Evolutionary conservation across 1,140 invertebrate species (phyloP).

Genomic region (Ceratina japonica): DNA sequence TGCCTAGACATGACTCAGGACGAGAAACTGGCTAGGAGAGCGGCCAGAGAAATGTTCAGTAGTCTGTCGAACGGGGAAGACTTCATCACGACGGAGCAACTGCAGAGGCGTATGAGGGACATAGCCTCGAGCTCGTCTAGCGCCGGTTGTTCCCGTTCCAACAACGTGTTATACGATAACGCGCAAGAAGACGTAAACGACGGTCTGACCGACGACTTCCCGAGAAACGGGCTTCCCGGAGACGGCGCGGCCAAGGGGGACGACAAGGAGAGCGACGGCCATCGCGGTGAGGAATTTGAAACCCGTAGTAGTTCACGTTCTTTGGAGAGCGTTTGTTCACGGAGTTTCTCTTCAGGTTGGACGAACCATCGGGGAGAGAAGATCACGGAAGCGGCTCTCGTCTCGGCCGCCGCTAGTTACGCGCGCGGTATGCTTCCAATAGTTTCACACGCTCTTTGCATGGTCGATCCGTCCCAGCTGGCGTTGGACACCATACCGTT

Average conservation of each 20-base stretch:
- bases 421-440: slow-evolving; percentile 88
- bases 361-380: slow-evolving; percentile 83
- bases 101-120: slow-evolving; percentile 84
- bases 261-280: slow-evolving; percentile 59
- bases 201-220: slow-evolving; percentile 60
- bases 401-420: slow-evolving; percentile 90
- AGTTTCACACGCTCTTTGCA: slow-evolving; percentile 86
- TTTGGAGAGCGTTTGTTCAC: background rate
- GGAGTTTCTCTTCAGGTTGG: slow-evolving; percentile 61
- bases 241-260: slow-evolving; percentile 54
- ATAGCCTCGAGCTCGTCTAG: slow-evolving; percentile 75
- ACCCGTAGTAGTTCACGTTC: background rate
- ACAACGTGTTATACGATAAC: slow-evolving; percentile 43
- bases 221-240: slow-evolving; percentile 67
- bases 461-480: slow-evolving; percentile 83
- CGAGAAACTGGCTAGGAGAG: slow-evolving; percentile 91
- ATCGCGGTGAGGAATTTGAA: slow-evolving; percentile 59
- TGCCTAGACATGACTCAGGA: slow-evolving; percentile 90
- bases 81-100: slow-evolving; percentile 90
- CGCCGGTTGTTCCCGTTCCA: slow-evolving; percentile 47
- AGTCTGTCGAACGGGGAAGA: slow-evolving; percentile 91
- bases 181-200: slow-evolving; percentile 66
- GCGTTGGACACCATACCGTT: slow-evolving; percentile 85
- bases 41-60: slow-evolving; percentile 89
- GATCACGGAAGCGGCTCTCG: slow-evolving; percentile 88